Evolutionary conservation across 2,888 invertebrate species (phyloP), one percentile per base, ranked within the genome.

Genomic region (Trimorus sp.): DNA sequence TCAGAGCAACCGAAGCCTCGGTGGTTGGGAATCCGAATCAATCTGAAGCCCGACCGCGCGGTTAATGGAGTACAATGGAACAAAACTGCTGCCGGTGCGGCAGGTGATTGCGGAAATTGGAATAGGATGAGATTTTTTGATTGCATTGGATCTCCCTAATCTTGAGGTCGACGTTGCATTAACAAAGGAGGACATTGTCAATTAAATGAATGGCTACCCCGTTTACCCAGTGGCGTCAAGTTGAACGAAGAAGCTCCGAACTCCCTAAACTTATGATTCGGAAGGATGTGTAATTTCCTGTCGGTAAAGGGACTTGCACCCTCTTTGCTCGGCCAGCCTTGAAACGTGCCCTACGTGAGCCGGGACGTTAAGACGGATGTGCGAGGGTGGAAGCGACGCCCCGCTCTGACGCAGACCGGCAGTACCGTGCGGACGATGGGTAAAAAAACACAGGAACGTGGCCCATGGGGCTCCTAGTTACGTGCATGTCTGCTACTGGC

Each of bases 271-370:
- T 87, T 87, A 87, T 85, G 83, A 86, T 88, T 85, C 87, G 88
- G 88, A 87, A 90, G 89, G 89, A 89, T 88, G 89, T 90, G 90
- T 89, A 90, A 90, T 91, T 90, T 90, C 90, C 90, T 90, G 89
- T 81, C 86, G 87, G 86, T 87, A 87, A 87, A 88, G 87, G 88
- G 87, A 83, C 81, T 82, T 77, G 82, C 80, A 75, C 83, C 84
- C 83, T 84, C 78, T 86, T 88, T 88, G 86, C 87, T 85, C 84
- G 83, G 65, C 85, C 84, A 83, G 84, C 79, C 85, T 76, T 84
- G 84, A 86, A 86, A 86, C 85, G 80, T 84, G 85, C 83, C 76
- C 80, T 84, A 85, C 85, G 84, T 85, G 85, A 82, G 83, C 73
- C 77, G 79, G 80, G 78, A 83, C 77, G 81, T 80, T 83, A 83